Conservation (phyloP, 2,113 vertebrate species). For the Prunella himalayana region DNA sequence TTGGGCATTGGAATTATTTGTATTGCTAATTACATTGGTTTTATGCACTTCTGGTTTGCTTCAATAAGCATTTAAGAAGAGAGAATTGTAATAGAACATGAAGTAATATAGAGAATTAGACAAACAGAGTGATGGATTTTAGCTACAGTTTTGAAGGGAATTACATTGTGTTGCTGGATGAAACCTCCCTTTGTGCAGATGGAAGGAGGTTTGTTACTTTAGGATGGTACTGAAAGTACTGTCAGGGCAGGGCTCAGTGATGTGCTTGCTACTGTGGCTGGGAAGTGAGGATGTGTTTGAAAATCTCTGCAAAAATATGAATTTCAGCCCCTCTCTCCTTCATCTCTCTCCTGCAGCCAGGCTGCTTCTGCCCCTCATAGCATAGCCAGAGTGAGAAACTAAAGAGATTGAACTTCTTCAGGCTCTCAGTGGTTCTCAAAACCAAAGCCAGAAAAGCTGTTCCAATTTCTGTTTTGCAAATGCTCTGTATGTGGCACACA, state of each 20-base stretch:
- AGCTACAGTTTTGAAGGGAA: slow-evolving; percentile 20
- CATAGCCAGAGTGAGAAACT: neutral
- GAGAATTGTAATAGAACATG: slow-evolving; percentile 45
- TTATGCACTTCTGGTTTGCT: slow-evolving; percentile 37
- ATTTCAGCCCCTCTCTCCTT: neutral
- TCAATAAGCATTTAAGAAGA: slow-evolving; percentile 61
- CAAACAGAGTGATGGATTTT: slow-evolving; percentile 61
- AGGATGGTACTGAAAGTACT: too few relatives aligned
- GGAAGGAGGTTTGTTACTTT: neutral
- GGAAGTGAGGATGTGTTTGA: neutral
- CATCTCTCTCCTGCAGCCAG: neutral
- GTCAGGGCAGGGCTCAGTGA: neutral
- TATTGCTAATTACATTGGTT: slow-evolving; percentile 16
- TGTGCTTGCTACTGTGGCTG: neutral
- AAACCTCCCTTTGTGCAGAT: neutral
- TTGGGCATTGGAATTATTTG: slow-evolving; percentile 3
- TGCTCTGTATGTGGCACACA: neutral
- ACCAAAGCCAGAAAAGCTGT: neutral
- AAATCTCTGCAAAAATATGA: neutral
- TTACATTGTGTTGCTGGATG: neutral
- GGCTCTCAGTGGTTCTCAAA: neutral
- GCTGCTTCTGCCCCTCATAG: neutral
- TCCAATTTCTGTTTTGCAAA: neutral
- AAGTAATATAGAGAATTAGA: slow-evolving; percentile 59
- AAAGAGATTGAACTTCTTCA: neutral